phyloP scores from a whole-genome alignment of 2,888 invertebrate genomes.

The Pachliopta kotzebuea region DNA sequence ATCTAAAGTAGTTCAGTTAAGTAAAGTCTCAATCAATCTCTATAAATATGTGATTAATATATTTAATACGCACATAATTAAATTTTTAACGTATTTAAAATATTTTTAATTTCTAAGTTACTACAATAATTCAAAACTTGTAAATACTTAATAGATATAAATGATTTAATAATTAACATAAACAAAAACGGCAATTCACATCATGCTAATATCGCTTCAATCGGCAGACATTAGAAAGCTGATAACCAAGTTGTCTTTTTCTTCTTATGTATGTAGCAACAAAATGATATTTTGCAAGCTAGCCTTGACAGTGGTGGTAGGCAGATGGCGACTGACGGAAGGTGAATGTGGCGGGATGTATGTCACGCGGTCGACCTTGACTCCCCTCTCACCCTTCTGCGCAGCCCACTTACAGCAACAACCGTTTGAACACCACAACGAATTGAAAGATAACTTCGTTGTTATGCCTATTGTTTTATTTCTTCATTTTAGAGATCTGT shows the following conservation, averaged over 20 bases:
- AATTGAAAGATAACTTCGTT: conserved; percentile 7
- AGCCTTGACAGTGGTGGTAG: conserved; percentile 76
- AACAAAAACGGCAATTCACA: neutral
- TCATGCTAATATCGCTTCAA: conserved; percentile 36
- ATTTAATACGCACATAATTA: neutral
- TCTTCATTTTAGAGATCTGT: neutral
- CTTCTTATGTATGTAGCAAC: conserved; percentile 32
- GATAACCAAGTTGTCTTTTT: conserved; percentile 36
- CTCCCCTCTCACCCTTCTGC: conserved; percentile 62
- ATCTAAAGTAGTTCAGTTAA: conserved; percentile 36
- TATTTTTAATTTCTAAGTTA: too few relatives aligned
- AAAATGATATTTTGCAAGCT: conserved; percentile 61
- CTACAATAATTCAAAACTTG: too few relatives aligned
- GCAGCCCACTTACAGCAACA: conserved; percentile 43
- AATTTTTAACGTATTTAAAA: neutral
- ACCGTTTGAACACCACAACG: conserved; percentile 5
- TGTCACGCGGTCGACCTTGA: conserved; percentile 73
- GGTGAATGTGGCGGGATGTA: conserved; percentile 75
- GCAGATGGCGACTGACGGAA: conserved; percentile 66
- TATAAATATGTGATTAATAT: neutral
- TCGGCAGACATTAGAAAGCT: conserved; percentile 39
- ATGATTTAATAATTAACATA: neutral
- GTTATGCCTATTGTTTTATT: neutral
- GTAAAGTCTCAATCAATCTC: conserved; percentile 19
- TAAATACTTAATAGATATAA: neutral